Evolutionary conservation across 2,797 vertebrate species (phyloP).

Genomic region (Columba guinea): DNA sequence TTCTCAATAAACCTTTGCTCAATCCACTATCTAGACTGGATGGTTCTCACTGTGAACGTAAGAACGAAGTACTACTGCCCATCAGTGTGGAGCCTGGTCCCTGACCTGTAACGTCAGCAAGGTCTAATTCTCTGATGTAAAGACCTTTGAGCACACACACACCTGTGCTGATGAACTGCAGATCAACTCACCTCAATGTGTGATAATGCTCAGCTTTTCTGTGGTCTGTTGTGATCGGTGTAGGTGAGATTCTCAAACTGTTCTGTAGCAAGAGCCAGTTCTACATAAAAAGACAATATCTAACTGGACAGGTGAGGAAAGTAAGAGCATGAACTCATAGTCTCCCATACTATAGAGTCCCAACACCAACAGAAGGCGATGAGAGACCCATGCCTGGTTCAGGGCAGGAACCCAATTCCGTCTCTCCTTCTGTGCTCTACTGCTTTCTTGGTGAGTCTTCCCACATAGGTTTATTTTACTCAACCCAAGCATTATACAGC

Average conservation of each 20-base stretch:
- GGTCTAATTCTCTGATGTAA: background rate
- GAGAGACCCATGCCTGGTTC: background rate
- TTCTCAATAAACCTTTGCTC: background rate
- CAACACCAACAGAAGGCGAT: background rate
- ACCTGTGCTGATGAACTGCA: background rate
- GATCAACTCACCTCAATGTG: rapidly evolving
- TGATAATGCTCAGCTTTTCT: background rate
- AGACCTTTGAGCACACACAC: rapidly evolving
- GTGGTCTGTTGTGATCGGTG: rapidly evolving
- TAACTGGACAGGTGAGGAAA: background rate
- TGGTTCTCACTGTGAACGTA: background rate
- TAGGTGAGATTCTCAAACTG: background rate
- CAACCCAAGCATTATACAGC: background rate
- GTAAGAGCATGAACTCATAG: background rate
- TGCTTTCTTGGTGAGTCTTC: background rate
- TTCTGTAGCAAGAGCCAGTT: background rate
- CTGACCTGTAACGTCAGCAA: constrained; percentile 18
- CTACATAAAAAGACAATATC: background rate
- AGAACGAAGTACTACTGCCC: background rate
- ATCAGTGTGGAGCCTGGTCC: background rate
- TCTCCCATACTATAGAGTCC: background rate
- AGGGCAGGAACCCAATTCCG: background rate
- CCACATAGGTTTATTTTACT: background rate
- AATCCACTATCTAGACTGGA: too few species aligned
- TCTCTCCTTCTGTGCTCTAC: background rate